phyloP scores from a whole-genome alignment of 2,888 invertebrate genomes.

The Erebia epiphron region DNA sequence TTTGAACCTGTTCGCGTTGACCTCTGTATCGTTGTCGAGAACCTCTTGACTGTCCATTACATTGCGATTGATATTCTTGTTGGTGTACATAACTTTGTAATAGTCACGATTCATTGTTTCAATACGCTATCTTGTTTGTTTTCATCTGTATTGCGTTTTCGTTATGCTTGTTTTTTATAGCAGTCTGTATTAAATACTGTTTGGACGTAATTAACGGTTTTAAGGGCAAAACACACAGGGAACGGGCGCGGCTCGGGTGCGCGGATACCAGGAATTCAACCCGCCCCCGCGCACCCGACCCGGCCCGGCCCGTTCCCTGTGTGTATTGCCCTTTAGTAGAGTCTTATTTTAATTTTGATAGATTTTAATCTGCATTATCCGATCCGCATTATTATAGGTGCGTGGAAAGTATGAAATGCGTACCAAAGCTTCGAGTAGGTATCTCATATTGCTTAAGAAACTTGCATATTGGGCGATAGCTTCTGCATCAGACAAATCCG shows the following conservation, averaged over 20 bases:
- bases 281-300: too few relatives aligned
- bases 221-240: too few relatives aligned
- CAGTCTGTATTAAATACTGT: conserved; percentile 32
- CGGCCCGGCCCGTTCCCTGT: too few relatives aligned
- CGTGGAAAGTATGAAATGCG: background rate
- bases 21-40: conserved; percentile 75
- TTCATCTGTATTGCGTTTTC: conserved; percentile 39
- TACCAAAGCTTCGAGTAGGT: too few relatives aligned
- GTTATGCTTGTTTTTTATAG: conserved; percentile 42
- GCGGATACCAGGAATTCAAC: too few relatives aligned
- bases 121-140: conserved; percentile 29
- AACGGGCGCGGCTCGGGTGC: too few relatives aligned
- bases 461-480: too few relatives aligned
- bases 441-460: too few relatives aligned
- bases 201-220: conserved; percentile 4
- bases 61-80: conserved; percentile 53
- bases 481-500: too few relatives aligned
- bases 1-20: conserved; percentile 79
- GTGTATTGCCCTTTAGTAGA: too few relatives aligned
- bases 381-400: background rate
- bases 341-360: background rate
- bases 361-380: background rate
- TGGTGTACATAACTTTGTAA: conserved; percentile 70
- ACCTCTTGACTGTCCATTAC: conserved; percentile 58
- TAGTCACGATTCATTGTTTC: conserved; percentile 71